These are phyloP conservation scores for Hyla sarda DNA, from an alignment of 2,113 vertebrate species.

Conservation along the genomic window DNA sequence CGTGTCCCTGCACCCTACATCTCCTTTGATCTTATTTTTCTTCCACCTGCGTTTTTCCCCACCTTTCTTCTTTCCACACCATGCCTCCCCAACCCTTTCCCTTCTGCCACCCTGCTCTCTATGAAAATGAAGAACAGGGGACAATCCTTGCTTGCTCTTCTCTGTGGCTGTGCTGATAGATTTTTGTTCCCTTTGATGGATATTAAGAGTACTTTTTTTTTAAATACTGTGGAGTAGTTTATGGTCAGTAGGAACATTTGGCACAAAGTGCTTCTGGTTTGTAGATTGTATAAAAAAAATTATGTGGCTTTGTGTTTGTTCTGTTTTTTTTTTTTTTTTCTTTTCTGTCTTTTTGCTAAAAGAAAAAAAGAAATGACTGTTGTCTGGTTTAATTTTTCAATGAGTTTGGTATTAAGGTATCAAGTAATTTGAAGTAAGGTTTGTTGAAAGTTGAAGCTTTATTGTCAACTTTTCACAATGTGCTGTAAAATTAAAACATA, in stretches of 20 bases:
- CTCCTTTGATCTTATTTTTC: constrained; percentile 49
- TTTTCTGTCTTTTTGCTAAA: constrained; percentile 76
- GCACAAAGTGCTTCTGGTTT: constrained; percentile 87
- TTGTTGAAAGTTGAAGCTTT: too few relatives aligned
- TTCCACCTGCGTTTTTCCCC: constrained; percentile 63
- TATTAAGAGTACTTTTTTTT: constrained; percentile 69
- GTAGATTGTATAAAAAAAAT: constrained; percentile 89
- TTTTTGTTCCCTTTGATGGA: constrained; percentile 77
- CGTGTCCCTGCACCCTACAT: constrained; percentile 60
- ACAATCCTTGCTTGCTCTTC: constrained; percentile 80
- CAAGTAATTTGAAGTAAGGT: too few relatives aligned
- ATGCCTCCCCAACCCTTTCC: neutral
- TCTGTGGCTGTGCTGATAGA: constrained; percentile 79
- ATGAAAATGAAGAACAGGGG: constrained; percentile 71
- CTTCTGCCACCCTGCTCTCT: constrained; percentile 66
- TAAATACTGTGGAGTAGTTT: constrained; percentile 77
- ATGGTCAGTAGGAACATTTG: constrained; percentile 82
- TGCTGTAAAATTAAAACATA: too few relatives aligned
- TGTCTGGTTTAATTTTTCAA: constrained; percentile 43
- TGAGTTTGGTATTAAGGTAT: neutral
- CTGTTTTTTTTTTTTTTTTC: constrained; percentile 73
- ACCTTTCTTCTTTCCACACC: constrained; percentile 56
- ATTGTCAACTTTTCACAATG: too few relatives aligned
- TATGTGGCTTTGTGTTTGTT: constrained; percentile 86
- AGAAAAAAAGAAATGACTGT: constrained; percentile 78